These are phyloP conservation scores for Heliornis fulica DNA, from an alignment of 2,113 vertebrate species.

Conservation along the genomic window DNA sequence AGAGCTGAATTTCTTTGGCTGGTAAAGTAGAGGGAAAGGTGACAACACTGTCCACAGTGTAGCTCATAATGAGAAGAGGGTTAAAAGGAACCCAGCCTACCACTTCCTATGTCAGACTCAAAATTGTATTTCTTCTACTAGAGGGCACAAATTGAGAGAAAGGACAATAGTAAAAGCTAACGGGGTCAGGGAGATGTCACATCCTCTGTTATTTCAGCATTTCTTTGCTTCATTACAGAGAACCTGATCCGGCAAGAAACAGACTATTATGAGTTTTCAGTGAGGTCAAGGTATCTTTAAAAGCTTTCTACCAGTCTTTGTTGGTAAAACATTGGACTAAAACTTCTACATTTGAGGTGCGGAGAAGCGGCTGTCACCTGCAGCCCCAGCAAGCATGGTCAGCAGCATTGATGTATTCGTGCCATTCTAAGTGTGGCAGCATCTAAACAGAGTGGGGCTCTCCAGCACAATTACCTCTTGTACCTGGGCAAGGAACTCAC, in stretches of 20 bases:
- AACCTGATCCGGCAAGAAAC: background rate
- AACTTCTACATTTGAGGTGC: background rate
- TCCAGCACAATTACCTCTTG: background rate
- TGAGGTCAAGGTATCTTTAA: background rate
- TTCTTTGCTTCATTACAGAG: background rate
- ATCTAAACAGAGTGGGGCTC: background rate
- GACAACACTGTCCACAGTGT: background rate
- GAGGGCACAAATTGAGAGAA: background rate
- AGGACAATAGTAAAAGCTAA: background rate
- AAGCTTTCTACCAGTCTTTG: background rate
- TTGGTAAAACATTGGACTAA: background rate
- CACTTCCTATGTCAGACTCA: background rate
- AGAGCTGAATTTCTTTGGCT: background rate
- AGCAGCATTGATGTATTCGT: background rate
- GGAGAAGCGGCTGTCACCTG: background rate
- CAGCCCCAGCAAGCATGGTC: background rate
- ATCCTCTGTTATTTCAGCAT: background rate
- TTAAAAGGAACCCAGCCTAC: background rate
- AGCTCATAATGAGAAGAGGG: background rate
- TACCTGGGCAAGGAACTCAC: background rate
- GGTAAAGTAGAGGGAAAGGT: background rate
- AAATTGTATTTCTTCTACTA: background rate
- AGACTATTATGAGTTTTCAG: background rate
- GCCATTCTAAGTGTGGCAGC: background rate
- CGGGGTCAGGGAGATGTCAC: background rate